These are phyloP conservation scores for Chromoteleia sp. DNA, from an alignment of 2,888 invertebrate species.

Conservation along the genomic window DNA sequence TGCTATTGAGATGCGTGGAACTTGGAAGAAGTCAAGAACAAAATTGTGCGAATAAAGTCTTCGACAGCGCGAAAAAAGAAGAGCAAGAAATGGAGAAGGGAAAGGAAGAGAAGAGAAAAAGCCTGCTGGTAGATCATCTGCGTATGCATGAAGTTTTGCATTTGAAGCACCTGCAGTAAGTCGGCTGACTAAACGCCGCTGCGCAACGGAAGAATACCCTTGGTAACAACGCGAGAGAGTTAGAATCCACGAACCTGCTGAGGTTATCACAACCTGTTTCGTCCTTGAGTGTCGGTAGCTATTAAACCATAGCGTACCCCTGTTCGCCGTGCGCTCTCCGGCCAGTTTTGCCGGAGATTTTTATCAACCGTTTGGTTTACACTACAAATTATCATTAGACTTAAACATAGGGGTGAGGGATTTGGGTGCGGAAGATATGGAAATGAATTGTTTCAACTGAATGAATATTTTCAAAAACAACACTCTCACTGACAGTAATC, in stretches of 20 bases:
- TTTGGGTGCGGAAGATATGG: constrained; percentile 43
- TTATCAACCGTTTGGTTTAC: constrained; percentile 60
- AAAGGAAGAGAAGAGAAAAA: constrained; percentile 19
- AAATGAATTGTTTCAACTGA: constrained; percentile 51
- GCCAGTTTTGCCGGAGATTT: constrained; percentile 54
- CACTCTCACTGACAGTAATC: constrained; percentile 36
- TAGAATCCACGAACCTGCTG: constrained; percentile 65
- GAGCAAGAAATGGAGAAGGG: constrained; percentile 12
- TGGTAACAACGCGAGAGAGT: constrained; percentile 65
- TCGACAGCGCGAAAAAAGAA: constrained; percentile 38
- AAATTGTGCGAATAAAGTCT: constrained; percentile 62
- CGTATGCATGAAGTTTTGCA: constrained; percentile 68
- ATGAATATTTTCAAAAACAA: constrained; percentile 55
- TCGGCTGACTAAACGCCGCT: constrained; percentile 56
- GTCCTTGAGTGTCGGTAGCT: constrained; percentile 64
- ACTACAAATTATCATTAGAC: constrained; percentile 65
- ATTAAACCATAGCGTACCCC: constrained; percentile 65
- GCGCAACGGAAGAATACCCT: constrained; percentile 68
- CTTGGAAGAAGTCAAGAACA: constrained; percentile 49
- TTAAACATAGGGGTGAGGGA: constrained; percentile 55
- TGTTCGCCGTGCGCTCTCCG: background rate
- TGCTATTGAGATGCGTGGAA: constrained; percentile 54
- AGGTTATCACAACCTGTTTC: constrained; percentile 65
- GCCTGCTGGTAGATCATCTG: constrained; percentile 59
- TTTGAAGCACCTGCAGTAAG: constrained; percentile 70